Evolutionary conservation across 2,797 vertebrate species (phyloP).

Genomic region (Pitangus sulphuratus): DNA sequence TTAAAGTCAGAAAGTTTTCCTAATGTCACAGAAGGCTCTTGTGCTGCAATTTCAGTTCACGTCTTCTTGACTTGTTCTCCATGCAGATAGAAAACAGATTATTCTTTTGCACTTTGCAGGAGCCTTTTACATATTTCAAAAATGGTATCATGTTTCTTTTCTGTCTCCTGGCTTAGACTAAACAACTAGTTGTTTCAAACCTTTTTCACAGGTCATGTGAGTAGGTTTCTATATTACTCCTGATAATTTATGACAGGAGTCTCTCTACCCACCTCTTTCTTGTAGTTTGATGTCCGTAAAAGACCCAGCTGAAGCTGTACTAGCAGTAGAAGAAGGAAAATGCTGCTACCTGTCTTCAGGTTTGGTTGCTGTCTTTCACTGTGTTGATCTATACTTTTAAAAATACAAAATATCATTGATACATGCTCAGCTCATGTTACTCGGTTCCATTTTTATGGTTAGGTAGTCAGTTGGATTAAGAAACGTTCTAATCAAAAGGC

Average conservation of each 20-base stretch:
- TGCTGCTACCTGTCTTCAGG: background rate
- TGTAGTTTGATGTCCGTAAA: background rate
- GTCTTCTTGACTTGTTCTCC: constrained; percentile 31
- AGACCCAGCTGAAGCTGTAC: background rate
- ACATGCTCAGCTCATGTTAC: background rate
- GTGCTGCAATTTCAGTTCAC: background rate
- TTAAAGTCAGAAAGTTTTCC: constrained; percentile 37
- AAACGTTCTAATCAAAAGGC: background rate
- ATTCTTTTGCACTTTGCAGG: background rate
- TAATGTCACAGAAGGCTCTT: background rate
- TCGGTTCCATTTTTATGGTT: background rate
- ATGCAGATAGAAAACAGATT: constrained; percentile 17
- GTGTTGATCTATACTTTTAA: background rate
- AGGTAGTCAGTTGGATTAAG: background rate
- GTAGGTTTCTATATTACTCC: background rate
- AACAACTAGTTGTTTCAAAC: background rate
- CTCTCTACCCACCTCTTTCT: background rate
- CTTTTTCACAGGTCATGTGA: background rate
- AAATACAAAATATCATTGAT: background rate
- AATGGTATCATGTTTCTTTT: constrained; percentile 10
- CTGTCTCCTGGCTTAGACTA: constrained; percentile 19
- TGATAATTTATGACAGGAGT: background rate
- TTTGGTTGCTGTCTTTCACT: background rate
- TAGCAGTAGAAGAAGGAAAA: background rate
- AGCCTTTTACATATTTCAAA: constrained; percentile 20